Evolutionary conservation across 2,888 invertebrate genomes (phyloP).

Genomic region (Cecidostiba fungosa): DNA sequence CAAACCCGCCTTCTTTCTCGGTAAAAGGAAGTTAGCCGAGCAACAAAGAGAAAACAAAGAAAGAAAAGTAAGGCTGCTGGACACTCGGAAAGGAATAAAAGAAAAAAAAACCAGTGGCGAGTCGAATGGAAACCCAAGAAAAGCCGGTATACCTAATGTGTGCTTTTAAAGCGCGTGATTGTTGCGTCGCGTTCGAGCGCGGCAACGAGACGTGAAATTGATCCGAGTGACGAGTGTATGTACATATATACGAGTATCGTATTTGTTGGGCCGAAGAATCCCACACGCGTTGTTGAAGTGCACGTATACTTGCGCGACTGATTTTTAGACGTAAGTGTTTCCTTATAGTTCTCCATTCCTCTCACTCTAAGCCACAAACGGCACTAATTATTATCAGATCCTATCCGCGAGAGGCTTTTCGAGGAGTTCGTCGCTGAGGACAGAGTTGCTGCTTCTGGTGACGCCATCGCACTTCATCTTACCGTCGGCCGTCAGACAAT

Average conservation of each 20-base stretch:
- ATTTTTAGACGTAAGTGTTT: not conserved
- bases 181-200: not conserved
- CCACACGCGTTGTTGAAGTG: not conserved
- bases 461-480: not conserved
- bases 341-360: not conserved
- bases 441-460: not conserved
- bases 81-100: not conserved
- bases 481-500: conserved; percentile 24
- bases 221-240: conserved; percentile 17
- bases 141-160: conserved; percentile 35
- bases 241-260: not conserved
- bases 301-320: not conserved
- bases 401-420: conserved; percentile 4
- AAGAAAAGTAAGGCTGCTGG: not conserved
- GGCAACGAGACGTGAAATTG: conserved; percentile 50
- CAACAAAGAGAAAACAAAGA: not conserved
- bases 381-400: conserved; percentile 35
- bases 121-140: not conserved
- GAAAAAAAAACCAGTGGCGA: not conserved
- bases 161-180: conserved; percentile 44
- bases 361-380: conserved; percentile 32
- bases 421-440: not conserved
- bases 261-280: not conserved
- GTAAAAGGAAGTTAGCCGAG: not conserved
- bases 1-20: conserved; percentile 1